Evolutionary conservation across 2,113 vertebrate genomes (phyloP), one percentile per base, ranked within the genome.

Genomic region (Cromileptes altivelis): DNA sequence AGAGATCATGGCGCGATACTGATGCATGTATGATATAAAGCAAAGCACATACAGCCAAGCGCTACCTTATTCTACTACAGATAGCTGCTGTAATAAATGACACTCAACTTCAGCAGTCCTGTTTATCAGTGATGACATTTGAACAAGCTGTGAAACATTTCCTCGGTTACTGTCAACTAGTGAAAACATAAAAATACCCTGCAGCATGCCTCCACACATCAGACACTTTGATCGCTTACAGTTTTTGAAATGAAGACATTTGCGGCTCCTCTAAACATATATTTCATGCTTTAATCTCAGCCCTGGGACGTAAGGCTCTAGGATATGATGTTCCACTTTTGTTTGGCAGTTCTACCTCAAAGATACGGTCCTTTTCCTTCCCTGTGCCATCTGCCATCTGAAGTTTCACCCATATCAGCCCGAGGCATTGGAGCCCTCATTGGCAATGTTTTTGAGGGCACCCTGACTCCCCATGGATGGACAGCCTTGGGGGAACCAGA

Each of bases 321-420:
- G 86, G 91, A 93, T 89, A 86, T 73, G 73, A 90, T 93, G 89
- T 86, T 92, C 91, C 84, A 93, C 90, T 94, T 94, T 94, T 89
- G 87, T 91, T 91, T 89, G 90, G 89, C 90, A 89, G 85, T 75
- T 87, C 85, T 93, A 93, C 90, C 89, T 95, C 92, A 84, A 93
- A 95, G 92, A 95, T 93, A 92, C 85, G 91, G 86, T 84, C 75
- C 81, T 91, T 88, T 90, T 91, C 84, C 82, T 80, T 91, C 84
- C 80, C 64, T 42, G 37, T 88, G 88, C 95, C 95, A 95, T 96
- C 95, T 96, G 94, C 91, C 90, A 92, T 91, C 87, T 93, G 89
- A 93, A 93, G 93, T 94, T 93, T 93, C 90, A 93, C 92, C 87
- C 80, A 89, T 87, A 91, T 72, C 90, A 90, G 94, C 94, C 95